Evolutionary conservation across 1,140 invertebrate genomes (phyloP).

Genomic region (Megalopta genalis): DNA sequence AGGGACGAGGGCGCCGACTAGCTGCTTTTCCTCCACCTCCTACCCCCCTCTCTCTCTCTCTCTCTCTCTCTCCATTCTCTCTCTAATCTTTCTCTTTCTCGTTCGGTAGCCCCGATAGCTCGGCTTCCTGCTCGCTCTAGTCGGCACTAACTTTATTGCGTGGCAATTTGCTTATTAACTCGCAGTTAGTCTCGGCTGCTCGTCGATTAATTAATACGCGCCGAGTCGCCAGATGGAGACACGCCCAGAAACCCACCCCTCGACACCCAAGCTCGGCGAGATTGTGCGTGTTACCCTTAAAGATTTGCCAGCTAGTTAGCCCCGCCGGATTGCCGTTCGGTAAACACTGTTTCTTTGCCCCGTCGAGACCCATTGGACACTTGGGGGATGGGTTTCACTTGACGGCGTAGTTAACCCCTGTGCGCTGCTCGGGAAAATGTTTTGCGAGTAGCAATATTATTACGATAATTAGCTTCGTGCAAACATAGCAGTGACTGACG

Average conservation of each 20-base stretch:
- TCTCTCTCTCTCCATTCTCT: not conserved
- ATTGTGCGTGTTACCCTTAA: conserved; percentile 60
- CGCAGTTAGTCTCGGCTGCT: conserved; percentile 77
- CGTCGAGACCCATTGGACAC: not conserved
- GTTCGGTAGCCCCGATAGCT: conserved; percentile 35
- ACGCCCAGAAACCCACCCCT: conserved; percentile 68
- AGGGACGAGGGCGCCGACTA: conserved; percentile 58
- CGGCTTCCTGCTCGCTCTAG: conserved; percentile 52
- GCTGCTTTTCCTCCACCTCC: conserved; percentile 3
- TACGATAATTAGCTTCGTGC: too few species aligned
- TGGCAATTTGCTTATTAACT: conserved; percentile 80
- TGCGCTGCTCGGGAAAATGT: too few species aligned
- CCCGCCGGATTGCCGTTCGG: not conserved
- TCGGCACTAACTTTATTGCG: conserved; percentile 77
- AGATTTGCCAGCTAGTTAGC: conserved; percentile 32
- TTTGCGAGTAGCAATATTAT: too few species aligned
- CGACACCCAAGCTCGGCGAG: conserved; percentile 28
- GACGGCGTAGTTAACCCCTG: not conserved
- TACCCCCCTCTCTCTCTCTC: not conserved
- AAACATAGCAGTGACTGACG: too few species aligned
- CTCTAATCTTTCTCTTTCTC: conserved; percentile 18
- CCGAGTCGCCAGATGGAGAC: conserved; percentile 77
- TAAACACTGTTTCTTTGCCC: conserved; percentile 1
- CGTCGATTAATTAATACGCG: conserved; percentile 79
- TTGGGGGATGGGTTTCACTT: not conserved